Evolutionary conservation across 1,140 invertebrate species (phyloP).

Genomic region (Chrysoperla carnea): DNA sequence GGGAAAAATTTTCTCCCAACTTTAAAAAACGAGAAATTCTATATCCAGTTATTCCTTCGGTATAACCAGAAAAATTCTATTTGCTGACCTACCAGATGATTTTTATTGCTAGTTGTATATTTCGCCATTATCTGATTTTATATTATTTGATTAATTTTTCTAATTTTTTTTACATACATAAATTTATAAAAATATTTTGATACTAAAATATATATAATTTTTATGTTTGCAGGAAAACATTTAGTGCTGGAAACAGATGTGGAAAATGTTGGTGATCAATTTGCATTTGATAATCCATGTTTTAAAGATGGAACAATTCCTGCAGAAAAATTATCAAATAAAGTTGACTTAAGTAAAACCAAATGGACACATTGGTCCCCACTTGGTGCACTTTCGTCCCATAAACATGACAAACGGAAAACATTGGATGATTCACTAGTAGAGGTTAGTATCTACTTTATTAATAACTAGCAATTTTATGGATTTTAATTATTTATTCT

Average conservation of each 20-base stretch:
- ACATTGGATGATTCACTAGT: slow-evolving; percentile 46
- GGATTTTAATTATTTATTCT: too few species aligned
- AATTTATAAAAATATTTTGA: too few species aligned
- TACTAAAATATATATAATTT: slow-evolving; percentile 4
- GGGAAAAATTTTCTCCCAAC: too few species aligned
- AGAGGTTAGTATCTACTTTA: slow-evolving; percentile 33
- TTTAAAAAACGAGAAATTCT: too few species aligned
- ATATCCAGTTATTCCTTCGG: too few species aligned
- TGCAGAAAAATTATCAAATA: neutral
- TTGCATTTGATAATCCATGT: slow-evolving; percentile 63
- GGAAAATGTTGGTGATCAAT: slow-evolving; percentile 50
- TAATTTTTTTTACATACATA: neutral
- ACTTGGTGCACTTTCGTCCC: slow-evolving; percentile 23
- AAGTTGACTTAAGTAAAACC: slow-evolving; percentile 10
- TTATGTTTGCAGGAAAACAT: slow-evolving; percentile 41
- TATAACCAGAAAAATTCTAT: too few species aligned
- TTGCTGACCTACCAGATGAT: too few species aligned
- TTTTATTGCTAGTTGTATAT: too few species aligned
- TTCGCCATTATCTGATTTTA: too few species aligned
- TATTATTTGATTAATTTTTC: neutral
- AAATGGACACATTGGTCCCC: slow-evolving; percentile 32
- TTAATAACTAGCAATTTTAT: too few species aligned
- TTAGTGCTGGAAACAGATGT: slow-evolving; percentile 52
- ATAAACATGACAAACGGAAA: slow-evolving; percentile 30
- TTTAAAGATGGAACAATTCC: slow-evolving; percentile 34